A percentile compares a stretch with the other conserved stretches of the same genome.
phyloP scores from a whole-genome alignment of 2,888 invertebrate genomes.

The Noctua pronuba region DNA sequence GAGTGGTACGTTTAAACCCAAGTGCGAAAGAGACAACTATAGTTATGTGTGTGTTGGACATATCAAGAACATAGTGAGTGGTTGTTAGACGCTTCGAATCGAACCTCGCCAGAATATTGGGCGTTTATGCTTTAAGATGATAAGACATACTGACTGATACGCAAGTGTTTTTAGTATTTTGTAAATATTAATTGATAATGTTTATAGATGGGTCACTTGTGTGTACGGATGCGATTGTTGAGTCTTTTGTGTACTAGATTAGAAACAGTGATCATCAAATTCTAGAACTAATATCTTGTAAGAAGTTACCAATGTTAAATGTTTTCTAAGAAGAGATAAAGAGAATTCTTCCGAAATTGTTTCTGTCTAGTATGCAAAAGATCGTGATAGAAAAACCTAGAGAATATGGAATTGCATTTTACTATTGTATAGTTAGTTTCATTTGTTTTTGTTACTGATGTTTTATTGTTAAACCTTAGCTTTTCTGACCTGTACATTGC shows the following conservation, averaged over 20 bases:
- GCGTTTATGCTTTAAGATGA: slow-evolving; percentile 74
- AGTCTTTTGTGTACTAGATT: slow-evolving; percentile 66
- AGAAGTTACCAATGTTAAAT: slow-evolving; percentile 7
- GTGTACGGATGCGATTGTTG: slow-evolving; percentile 78
- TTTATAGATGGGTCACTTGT: slow-evolving; percentile 81
- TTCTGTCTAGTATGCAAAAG: slow-evolving; percentile 58
- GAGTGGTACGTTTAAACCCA: slow-evolving; percentile 97
- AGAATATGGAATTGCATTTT: slow-evolving; percentile 83
- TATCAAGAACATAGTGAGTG: slow-evolving; percentile 66
- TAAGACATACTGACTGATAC: slow-evolving; percentile 86
- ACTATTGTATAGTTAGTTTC: slow-evolving; percentile 67
- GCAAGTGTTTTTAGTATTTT: slow-evolving; percentile 85
- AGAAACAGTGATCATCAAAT: slow-evolving; percentile 6
- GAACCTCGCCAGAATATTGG: slow-evolving; percentile 60
- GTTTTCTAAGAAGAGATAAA: slow-evolving; percentile 1
- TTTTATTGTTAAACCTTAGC: slow-evolving; percentile 69
- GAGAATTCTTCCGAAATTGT: background rate
- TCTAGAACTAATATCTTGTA: slow-evolving; percentile 17
- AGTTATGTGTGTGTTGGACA: slow-evolving; percentile 58
- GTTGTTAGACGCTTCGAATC: slow-evolving; percentile 63
- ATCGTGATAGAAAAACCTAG: slow-evolving; percentile 72
- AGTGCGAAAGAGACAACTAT: slow-evolving; percentile 24
- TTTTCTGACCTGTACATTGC: slow-evolving; percentile 78
- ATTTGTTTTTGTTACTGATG: slow-evolving; percentile 66
- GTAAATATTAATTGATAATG: slow-evolving; percentile 87